Conservation (phyloP, 2,888 invertebrate genomes). For the Horisme vitalbata region DNA sequence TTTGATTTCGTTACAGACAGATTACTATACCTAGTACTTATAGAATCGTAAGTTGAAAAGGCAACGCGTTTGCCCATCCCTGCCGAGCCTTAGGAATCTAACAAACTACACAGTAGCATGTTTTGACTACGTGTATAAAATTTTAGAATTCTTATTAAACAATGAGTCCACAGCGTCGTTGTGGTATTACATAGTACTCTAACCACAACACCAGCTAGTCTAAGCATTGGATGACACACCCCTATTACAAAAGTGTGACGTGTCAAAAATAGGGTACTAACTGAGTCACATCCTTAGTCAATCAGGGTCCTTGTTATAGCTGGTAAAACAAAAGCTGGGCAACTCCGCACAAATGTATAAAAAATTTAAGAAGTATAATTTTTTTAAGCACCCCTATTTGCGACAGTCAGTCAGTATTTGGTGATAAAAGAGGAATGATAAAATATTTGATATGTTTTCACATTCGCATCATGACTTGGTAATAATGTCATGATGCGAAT, state of each 20-base stretch:
- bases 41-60: no score
- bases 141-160: constrained; percentile 10
- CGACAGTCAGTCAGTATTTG: no score
- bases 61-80: no score
- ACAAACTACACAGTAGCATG: background rate
- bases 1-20: no score
- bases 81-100: no score
- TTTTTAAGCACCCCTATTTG: no score
- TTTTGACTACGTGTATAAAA: constrained; percentile 1
- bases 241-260: constrained; percentile 44
- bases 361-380: no score
- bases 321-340: constrained; percentile 4
- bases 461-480: no score
- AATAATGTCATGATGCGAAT: no score
- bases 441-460: no score
- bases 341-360: background rate
- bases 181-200: constrained; percentile 11
- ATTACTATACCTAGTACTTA: no score
- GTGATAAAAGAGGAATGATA: no score
- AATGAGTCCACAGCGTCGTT: constrained; percentile 11
- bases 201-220: constrained; percentile 38
- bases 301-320: constrained; percentile 21
- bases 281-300: constrained; percentile 44
- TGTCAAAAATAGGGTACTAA: constrained; percentile 35
- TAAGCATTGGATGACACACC: constrained; percentile 65